Percentiles rank a stretch among this genome's conserved stretches.
These are phyloP conservation scores for Agrochola litura DNA, from an alignment of 2,888 invertebrate species.

Conservation along the genomic window DNA sequence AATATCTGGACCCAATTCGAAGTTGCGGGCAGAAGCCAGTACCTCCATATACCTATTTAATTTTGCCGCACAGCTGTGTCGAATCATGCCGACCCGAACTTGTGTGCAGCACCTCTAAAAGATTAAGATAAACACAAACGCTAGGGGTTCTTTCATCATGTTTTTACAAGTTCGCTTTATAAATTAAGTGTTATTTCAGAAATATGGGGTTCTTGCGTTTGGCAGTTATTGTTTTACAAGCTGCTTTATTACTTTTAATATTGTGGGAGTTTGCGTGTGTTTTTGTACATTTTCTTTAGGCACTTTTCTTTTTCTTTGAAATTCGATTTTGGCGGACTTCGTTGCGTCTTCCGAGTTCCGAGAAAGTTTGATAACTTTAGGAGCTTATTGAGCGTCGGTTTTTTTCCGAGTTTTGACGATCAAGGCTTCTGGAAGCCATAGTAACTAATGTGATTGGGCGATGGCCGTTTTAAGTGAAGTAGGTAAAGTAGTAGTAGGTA, in stretches of 20 bases:
- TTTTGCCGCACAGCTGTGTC: not conserved
- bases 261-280: slow-evolving; percentile 3
- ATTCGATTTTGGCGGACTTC: slow-evolving; percentile 22
- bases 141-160: slow-evolving; percentile 45
- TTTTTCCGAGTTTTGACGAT: not conserved
- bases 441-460: not conserved
- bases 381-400: not conserved
- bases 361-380: not conserved
- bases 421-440: not conserved
- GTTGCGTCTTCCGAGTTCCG: not conserved
- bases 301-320: slow-evolving; percentile 1
- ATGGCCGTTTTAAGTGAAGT: not conserved
- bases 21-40: too few species aligned
- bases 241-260: slow-evolving; percentile 35
- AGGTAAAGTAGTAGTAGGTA: too few species aligned
- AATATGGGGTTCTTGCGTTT: slow-evolving; percentile 14
- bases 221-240: slow-evolving; percentile 42
- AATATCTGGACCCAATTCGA: too few species aligned
- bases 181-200: slow-evolving; percentile 45
- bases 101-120: slow-evolving; percentile 13
- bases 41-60: not conserved
- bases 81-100: not conserved
- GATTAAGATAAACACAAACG: slow-evolving; percentile 48
- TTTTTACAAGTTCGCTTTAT: slow-evolving; percentile 22
- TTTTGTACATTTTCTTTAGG: not conserved